A percentile compares a stretch with the other conserved stretches of the same genome.
Evolutionary conservation across 2,888 invertebrate species (phyloP).

Genomic region (Crossocerus cetratus): DNA sequence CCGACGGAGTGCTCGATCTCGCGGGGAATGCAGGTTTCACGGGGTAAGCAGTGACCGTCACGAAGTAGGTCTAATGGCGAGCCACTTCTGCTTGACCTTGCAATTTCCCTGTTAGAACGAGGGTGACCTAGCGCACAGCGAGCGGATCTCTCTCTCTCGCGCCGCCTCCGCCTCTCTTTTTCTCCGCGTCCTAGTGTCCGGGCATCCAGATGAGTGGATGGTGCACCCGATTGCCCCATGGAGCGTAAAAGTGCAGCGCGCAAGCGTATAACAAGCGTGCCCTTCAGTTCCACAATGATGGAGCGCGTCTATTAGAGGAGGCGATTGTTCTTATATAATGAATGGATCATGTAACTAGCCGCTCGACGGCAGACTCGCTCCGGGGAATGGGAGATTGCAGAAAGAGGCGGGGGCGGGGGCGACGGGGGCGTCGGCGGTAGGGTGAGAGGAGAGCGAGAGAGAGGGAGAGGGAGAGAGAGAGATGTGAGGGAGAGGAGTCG

Average conservation of each 20-base stretch:
- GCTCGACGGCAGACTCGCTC: constrained; percentile 63
- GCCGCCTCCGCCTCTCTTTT: no score
- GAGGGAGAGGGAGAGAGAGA: constrained; percentile 35
- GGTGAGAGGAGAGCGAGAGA: constrained; percentile 29
- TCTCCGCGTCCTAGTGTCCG: no score
- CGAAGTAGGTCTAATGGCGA: no score
- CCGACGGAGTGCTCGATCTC: background rate
- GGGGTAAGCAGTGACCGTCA: no score
- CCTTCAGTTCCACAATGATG: constrained; percentile 74
- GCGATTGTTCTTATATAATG: constrained; percentile 77
- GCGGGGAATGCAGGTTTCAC: background rate
- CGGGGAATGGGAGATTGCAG: constrained; percentile 25
- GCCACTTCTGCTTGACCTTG: constrained; percentile 18
- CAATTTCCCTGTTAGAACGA: background rate
- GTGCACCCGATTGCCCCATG: constrained; percentile 19
- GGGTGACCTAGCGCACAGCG: background rate
- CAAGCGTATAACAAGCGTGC: constrained; percentile 61
- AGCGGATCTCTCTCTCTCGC: background rate
- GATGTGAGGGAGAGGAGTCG: constrained; percentile 15
- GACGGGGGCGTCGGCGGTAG: background rate
- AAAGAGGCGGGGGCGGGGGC: constrained; percentile 3
- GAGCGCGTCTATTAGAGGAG: constrained; percentile 73
- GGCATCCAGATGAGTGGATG: background rate
- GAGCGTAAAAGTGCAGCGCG: constrained; percentile 35
- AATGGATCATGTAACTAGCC: constrained; percentile 76